These are phyloP conservation scores for Lanistes nyassanus DNA, from an alignment of 1,140 invertebrate genomes.

Conservation along the genomic window DNA sequence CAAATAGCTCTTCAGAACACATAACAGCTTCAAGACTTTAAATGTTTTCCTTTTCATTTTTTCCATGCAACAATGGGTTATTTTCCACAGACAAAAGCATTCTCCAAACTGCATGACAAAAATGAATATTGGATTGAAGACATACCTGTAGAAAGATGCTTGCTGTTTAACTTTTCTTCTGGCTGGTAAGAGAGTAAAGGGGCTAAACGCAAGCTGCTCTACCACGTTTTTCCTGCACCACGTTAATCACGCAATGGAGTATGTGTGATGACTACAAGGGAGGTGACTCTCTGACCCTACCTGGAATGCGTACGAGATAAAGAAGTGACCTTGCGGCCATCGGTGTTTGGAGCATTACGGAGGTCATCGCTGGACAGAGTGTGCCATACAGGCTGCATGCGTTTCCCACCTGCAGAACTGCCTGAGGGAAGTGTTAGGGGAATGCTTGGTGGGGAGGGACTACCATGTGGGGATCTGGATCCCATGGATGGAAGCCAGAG, in stretches of 20 bases:
- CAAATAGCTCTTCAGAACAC: too few relatives aligned
- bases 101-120: too few relatives aligned
- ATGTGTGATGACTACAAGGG: not conserved
- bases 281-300: constrained; percentile 30
- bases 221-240: constrained; percentile 4
- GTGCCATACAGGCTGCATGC: constrained; percentile 32
- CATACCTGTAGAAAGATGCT: too few relatives aligned
- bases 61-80: too few relatives aligned
- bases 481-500: constrained; percentile 38
- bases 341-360: constrained; percentile 21
- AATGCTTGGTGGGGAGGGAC: constrained; percentile 5
- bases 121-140: too few relatives aligned
- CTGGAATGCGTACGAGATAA: constrained; percentile 64
- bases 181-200: too few relatives aligned
- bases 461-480: not conserved
- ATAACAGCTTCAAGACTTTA: too few relatives aligned
- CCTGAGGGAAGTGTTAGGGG: not conserved
- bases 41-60: too few relatives aligned
- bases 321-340: constrained; percentile 59
- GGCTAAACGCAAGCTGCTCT: too few relatives aligned
- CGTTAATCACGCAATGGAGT: not conserved
- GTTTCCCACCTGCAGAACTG: constrained; percentile 17
- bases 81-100: too few relatives aligned
- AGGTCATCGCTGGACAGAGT: constrained; percentile 31
- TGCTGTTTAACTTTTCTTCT: too few relatives aligned